Percentiles rank a stretch among this genome's conserved stretches.
Conservation (phyloP, 1,140 invertebrate species). For the Cylas formicarius region DNA sequence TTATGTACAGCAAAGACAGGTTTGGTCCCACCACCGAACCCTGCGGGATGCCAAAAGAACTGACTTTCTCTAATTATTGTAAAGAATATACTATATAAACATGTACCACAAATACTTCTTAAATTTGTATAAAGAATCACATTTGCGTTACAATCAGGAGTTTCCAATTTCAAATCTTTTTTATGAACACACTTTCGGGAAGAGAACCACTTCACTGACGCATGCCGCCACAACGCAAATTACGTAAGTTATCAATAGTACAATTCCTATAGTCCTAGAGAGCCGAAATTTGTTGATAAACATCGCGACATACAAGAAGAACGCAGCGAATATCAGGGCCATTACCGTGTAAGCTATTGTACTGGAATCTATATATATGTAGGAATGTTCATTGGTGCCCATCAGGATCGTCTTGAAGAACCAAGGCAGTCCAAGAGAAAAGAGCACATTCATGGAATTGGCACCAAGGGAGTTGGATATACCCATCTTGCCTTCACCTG, state of each 20-base stretch:
- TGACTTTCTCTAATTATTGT: too few species aligned
- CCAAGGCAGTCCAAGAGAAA: conserved; percentile 81
- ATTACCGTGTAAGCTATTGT: conserved; percentile 59
- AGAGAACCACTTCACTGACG: conserved; percentile 38
- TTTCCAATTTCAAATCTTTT: too few species aligned
- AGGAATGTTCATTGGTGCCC: conserved; percentile 40
- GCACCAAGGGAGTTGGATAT: conserved; percentile 78
- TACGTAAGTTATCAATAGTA: conserved; percentile 52
- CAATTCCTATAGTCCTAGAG: conserved; percentile 50
- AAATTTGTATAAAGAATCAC: too few species aligned
- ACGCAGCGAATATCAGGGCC: conserved; percentile 52
- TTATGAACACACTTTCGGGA: too few species aligned
- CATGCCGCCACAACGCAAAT: conserved; percentile 57
- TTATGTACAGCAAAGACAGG: too few species aligned
- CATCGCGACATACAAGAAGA: conserved; percentile 50
- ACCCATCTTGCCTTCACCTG: conserved; percentile 76
- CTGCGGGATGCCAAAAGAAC: too few species aligned
- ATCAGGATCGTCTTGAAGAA: conserved; percentile 62
- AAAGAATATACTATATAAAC: too few species aligned
- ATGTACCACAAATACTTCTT: too few species aligned
- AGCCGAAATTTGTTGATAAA: conserved; percentile 52
- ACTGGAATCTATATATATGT: conserved; percentile 49
- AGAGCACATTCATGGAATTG: conserved; percentile 75
- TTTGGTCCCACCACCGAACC: too few species aligned
- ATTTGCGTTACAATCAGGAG: too few species aligned